Conservation (phyloP, 2,888 invertebrate genomes). For the Peribatodes rhomboidaria region DNA sequence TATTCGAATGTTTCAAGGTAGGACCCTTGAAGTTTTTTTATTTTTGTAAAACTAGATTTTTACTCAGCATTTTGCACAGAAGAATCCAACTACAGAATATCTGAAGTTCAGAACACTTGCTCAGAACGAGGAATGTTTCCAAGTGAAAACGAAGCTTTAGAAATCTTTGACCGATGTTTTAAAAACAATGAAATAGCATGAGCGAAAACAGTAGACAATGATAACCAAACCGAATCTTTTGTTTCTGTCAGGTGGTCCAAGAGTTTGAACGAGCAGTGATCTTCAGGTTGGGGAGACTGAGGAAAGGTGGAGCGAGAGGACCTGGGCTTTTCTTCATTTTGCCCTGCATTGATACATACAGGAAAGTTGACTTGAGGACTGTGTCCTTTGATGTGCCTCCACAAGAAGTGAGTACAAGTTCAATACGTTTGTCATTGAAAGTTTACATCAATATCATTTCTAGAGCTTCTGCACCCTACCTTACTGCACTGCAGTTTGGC, state of each 20-base stretch:
- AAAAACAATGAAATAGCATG: not conserved
- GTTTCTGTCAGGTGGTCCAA: constrained; percentile 89
- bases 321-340: constrained; percentile 97
- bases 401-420: constrained; percentile 95
- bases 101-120: too few species aligned
- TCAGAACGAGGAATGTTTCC: not conserved
- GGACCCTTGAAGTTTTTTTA: constrained; percentile 37
- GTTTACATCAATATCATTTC: too few species aligned
- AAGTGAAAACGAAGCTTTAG: not conserved
- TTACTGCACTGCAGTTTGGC: too few species aligned
- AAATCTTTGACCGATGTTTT: not conserved
- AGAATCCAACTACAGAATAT: too few species aligned
- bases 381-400: constrained; percentile 98
- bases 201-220: not conserved
- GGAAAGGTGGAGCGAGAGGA: constrained; percentile 92
- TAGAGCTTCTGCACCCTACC: too few species aligned
- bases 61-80: not conserved
- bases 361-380: constrained; percentile 96
- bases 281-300: constrained; percentile 93
- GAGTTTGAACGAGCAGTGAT: constrained; percentile 96
- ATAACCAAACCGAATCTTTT: not conserved
- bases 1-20: constrained; percentile 95
- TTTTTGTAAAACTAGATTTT: constrained; percentile 13
- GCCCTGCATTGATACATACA: constrained; percentile 97
- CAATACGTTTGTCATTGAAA: too few species aligned